These are phyloP conservation scores for Fratercula arctica DNA, from an alignment of 2,797 vertebrate species.

Conservation along the genomic window DNA sequence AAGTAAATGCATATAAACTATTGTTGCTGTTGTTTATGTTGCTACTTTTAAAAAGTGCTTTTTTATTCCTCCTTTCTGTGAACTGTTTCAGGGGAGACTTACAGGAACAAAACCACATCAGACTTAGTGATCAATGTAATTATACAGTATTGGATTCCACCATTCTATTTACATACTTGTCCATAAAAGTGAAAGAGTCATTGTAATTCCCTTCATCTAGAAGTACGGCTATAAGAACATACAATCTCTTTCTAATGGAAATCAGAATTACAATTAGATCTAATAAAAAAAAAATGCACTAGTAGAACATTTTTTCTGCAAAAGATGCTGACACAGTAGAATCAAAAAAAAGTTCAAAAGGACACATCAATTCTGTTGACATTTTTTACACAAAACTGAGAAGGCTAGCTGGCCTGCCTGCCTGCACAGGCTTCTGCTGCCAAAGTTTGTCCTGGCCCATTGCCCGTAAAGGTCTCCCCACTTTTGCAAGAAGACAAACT, in stretches of 20 bases:
- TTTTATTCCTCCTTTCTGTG: background rate
- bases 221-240: background rate
- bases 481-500: background rate
- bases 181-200: background rate
- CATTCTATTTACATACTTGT: conserved; percentile 3
- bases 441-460: background rate
- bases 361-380: background rate
- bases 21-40: background rate
- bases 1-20: background rate
- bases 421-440: background rate
- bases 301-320: background rate
- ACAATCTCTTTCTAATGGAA: conserved; percentile 10
- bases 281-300: background rate
- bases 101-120: background rate
- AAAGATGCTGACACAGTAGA: background rate
- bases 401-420: background rate
- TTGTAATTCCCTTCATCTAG: background rate
- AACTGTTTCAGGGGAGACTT: background rate
- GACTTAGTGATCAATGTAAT: conserved; percentile 10
- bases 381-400: background rate
- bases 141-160: conserved; percentile 21
- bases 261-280: background rate
- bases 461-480: background rate
- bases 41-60: background rate
- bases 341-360: background rate